Evolutionary conservation across 2,113 vertebrate species (phyloP).

Genomic region (Brachypodius melanocephalos): DNA sequence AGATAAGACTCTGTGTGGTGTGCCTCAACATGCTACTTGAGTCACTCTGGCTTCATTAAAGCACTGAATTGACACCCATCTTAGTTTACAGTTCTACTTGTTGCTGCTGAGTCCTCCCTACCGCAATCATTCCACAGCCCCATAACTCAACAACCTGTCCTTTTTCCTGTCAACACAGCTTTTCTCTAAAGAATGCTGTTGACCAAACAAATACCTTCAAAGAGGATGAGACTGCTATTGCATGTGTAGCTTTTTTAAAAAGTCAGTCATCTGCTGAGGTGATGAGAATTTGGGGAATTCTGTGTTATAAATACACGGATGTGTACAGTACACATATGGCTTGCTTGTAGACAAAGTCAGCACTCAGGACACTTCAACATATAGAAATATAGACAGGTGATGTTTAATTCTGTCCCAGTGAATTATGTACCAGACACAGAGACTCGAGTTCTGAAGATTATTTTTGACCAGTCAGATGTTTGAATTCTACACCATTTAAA

Average conservation of each 20-base stretch:
- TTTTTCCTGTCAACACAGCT: neutral
- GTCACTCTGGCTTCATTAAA: neutral
- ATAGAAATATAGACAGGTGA: neutral
- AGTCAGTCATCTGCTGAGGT: neutral
- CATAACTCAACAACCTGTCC: neutral
- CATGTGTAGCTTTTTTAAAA: neutral
- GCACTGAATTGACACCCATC: neutral
- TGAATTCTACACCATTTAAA: neutral
- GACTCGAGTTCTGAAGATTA: neutral
- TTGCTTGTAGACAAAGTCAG: neutral
- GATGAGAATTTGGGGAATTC: constrained; percentile 12
- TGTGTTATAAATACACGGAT: neutral
- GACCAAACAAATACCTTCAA: constrained; percentile 8
- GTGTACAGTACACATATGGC: neutral
- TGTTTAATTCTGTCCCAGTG: neutral
- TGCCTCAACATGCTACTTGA: neutral
- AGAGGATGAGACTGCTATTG: neutral
- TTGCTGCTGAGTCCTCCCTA: neutral
- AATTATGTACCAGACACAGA: neutral
- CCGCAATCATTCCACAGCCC: neutral
- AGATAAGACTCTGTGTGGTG: neutral
- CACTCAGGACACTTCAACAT: neutral
- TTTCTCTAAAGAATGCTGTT: neutral
- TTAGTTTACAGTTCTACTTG: neutral
- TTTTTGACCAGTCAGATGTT: neutral